Evolutionary conservation across 2,888 invertebrate species (phyloP), one percentile per base, ranked within the genome.

Genomic region (Caenorhabditis sinica): DNA sequence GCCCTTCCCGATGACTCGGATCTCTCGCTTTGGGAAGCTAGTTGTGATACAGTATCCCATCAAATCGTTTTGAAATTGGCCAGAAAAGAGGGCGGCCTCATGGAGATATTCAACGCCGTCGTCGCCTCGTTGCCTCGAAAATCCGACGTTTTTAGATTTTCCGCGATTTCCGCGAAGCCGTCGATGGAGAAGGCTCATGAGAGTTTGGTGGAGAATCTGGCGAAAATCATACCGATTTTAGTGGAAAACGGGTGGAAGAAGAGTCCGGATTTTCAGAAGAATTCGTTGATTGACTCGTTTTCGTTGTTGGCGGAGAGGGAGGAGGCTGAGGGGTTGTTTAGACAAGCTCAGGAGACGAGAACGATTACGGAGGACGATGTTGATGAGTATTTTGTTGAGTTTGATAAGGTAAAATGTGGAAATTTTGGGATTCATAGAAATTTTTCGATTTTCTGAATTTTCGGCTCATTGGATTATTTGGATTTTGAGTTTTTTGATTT

Each of bases 11-110:
- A 77, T 8, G 80, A 80, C 23, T 75, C 69, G 15, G 79, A 74
- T 36, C 74, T 83, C 17, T 63, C 58, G n/a, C 63, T 80, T 5
- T 83, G 79, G 79, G 69, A 80, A 25, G 83, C 83, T 28, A 83
- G 80, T 23, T 79, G 79, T 23, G 83, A 79, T 17, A 83, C 83
- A 45, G 58, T 83, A 13, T 9, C 58, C 20, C 83, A 83, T 72
- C 83, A 83, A 43, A 63, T 83, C n/a, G 53, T 45, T 2, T 58
- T 83, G 68, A 77, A 83, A 65, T 9, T 80, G 51, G 73, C 65
- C 0, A 9, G 79, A 30, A 74, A 80, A 30, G 83, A 83, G 43
- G 71, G 69, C 3, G 75, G 65, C 23, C 49, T 80, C 45, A 74
- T 71, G 56, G 83, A 83, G 23, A 80, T 83, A 13, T 66, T 74